These are phyloP conservation scores for Bubalus kerabau DNA, from an alignment of 2,113 vertebrate genomes.

Conservation along the genomic window DNA sequence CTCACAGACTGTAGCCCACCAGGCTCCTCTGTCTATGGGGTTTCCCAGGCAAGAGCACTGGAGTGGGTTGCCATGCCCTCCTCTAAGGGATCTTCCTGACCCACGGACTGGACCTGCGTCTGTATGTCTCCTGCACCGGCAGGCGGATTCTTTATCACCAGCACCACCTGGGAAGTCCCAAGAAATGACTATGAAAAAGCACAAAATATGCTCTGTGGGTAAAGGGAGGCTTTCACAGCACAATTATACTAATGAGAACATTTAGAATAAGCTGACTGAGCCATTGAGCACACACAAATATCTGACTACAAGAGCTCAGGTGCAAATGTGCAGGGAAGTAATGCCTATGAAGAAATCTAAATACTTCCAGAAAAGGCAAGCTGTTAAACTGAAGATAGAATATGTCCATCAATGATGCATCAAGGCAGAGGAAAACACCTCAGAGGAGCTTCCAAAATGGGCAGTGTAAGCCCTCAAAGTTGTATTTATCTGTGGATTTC, in stretches of 20 bases:
- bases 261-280: neutral
- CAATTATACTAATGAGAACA: neutral
- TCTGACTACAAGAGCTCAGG: neutral
- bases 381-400: neutral
- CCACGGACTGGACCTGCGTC: neutral
- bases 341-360: neutral
- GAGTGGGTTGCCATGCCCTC: neutral
- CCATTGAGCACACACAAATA: neutral
- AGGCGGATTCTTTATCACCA: neutral
- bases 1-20: neutral
- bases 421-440: rapidly evolving
- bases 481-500: neutral
- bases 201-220: neutral
- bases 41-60: neutral
- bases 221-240: neutral
- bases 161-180: neutral
- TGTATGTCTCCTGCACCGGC: neutral
- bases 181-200: neutral
- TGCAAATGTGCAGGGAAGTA: neutral
- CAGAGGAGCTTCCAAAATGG: rapidly evolving
- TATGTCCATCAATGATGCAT: rapidly evolving
- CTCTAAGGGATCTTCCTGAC: neutral
- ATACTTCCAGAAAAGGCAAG: neutral
- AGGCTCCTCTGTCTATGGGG: neutral
- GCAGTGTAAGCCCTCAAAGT: neutral